Conservation (phyloP, 2,888 invertebrate species). For the Autographa pulchrina region DNA sequence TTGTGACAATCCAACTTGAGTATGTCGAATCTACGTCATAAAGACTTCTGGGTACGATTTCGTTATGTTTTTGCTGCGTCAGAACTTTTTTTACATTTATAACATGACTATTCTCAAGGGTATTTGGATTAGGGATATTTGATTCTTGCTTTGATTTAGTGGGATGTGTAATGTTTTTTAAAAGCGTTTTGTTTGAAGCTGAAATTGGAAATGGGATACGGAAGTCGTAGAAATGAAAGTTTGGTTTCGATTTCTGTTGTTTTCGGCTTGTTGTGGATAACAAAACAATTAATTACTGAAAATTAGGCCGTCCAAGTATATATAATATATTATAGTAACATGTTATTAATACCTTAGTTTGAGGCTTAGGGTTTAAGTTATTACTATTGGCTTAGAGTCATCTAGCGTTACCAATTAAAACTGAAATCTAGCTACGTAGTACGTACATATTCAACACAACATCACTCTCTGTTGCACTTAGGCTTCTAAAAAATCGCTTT, state of each 20-base stretch:
- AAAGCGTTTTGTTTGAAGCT: neutral
- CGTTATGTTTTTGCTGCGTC: neutral
- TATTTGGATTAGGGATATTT: neutral
- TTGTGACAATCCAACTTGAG: constrained; percentile 31
- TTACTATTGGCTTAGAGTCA: too few relatives aligned
- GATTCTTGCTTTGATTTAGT: constrained; percentile 2
- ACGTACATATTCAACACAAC: too few relatives aligned
- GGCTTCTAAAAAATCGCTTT: too few relatives aligned
- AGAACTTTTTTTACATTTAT: neutral
- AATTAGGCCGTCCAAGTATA: too few relatives aligned
- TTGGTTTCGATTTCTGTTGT: neutral
- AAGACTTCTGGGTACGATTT: neutral
- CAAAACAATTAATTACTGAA: too few relatives aligned
- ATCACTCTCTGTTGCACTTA: too few relatives aligned
- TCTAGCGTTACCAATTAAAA: too few relatives aligned
- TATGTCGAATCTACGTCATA: constrained; percentile 17
- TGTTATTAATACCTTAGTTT: too few relatives aligned
- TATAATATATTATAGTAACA: too few relatives aligned
- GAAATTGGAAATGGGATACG: neutral
- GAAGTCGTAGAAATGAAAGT: neutral
- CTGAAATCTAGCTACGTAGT: too few relatives aligned
- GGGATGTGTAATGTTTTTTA: neutral
- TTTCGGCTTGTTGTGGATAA: neutral
- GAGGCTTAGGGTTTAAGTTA: too few relatives aligned
- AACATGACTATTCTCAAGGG: neutral